Conservation (phyloP, 2,113 vertebrate genomes). For the Periophthalmodon schlosseri region DNA sequence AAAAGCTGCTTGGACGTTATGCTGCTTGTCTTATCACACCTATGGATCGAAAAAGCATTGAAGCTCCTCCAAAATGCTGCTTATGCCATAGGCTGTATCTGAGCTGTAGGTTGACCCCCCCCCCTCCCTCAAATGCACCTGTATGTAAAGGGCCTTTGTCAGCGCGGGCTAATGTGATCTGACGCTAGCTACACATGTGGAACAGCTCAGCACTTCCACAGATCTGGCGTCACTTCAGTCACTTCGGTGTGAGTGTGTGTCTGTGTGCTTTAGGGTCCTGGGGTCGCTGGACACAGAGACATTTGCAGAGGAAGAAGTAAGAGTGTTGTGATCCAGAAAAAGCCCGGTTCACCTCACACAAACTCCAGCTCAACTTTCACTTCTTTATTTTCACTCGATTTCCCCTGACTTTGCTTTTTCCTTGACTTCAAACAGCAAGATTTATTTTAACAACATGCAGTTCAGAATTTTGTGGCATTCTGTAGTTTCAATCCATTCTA, state of each 20-base stretch:
- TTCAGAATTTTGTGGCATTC: background rate
- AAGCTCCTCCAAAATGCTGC: background rate
- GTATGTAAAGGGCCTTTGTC: slow-evolving; percentile 80
- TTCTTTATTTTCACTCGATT: slow-evolving; percentile 37
- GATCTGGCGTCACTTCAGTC: slow-evolving; percentile 58
- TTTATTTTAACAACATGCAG: background rate
- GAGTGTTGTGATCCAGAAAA: slow-evolving; percentile 28
- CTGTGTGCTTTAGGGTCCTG: slow-evolving; percentile 13
- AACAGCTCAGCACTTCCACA: slow-evolving; percentile 75
- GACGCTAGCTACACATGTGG: slow-evolving; percentile 79
- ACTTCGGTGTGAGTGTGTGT: background rate
- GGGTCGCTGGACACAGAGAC: slow-evolving; percentile 33
- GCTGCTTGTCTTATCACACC: background rate
- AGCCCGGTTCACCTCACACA: slow-evolving; percentile 49
- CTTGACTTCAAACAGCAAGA: slow-evolving; percentile 9
- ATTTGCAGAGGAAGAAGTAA: slow-evolving; percentile 6
- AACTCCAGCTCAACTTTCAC: slow-evolving; percentile 44
- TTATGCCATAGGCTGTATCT: slow-evolving; percentile 28
- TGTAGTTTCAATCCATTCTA: too few species aligned
- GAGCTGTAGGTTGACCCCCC: slow-evolving; percentile 45
- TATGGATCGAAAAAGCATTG: background rate
- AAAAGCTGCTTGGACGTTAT: too few species aligned
- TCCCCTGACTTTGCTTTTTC: background rate
- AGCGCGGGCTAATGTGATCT: slow-evolving; percentile 74
- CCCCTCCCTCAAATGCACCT: slow-evolving; percentile 70